Evolutionary conservation across 2,797 vertebrate species (phyloP), one percentile per base, ranked within the genome.

Genomic region (Poecile montanus): DNA sequence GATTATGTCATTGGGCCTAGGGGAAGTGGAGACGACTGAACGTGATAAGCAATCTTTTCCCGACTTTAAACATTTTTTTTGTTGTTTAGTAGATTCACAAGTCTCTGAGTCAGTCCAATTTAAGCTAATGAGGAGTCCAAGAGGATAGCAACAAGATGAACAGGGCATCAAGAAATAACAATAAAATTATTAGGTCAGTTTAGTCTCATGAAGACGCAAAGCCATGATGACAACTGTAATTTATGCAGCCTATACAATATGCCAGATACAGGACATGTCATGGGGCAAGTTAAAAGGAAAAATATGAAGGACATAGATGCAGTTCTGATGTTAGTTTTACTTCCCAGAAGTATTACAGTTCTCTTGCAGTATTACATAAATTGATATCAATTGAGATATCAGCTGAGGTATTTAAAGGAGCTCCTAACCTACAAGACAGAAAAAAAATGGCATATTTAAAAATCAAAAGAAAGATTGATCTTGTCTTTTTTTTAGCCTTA

Each of bases 1-100:
- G 85, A 88, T 86, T 68, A 91, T 84, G 74, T 91, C 94, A 94
- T 73, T 93, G 45, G 44, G 88, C 93, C 81, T 95, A 81, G 75
- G 62, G 88, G 83, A 95, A 95, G 72, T 48, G 18, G 77, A 81
- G 58, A 97, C 80, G 53, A 66, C 19, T 21, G 30, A 72, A 70
- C 30, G 51, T 23, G 66, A 54, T 44, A 83, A 83, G 36, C 53
- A 86, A 82, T 44, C 9, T 91, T 91, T 87, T 94, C 88, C 58
- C 62, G 60, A 73, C 53, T 95, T 94, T 17, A 54, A 87, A 86
- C 11, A n/a, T 30, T 66, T 32, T 79, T 40, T 11, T 85, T 53
- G 51, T 47, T 58, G 22, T 76, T 93, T 94, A 91, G 51, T 76
- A 81, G 32, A 26, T 56, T 96, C 78, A 58, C 29, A 80, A 93